A percentile compares a stretch with the other conserved stretches of the same genome.
These are phyloP conservation scores for Diaprepes abbreviatus DNA, from an alignment of 2,888 invertebrate species.

Conservation along the genomic window DNA sequence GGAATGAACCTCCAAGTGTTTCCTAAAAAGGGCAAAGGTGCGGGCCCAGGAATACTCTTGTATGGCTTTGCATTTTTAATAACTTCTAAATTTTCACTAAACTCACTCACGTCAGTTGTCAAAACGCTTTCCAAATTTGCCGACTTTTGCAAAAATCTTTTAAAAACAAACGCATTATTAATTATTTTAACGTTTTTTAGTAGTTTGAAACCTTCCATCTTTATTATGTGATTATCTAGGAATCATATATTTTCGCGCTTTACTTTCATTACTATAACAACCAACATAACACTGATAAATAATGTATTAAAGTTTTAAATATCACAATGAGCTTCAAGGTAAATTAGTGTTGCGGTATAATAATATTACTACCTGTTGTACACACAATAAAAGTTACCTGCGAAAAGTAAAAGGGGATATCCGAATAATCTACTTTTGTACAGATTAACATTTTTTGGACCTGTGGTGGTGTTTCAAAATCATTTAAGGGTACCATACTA, in stretches of 20 bases:
- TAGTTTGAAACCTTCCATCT: background rate
- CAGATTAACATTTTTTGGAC: no score
- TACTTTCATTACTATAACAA: background rate
- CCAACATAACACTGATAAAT: background rate
- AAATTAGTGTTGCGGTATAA: background rate
- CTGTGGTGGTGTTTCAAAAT: no score
- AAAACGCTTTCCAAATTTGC: constrained; percentile 14
- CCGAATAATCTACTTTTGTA: no score
- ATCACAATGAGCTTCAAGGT: background rate
- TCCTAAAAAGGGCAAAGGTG: constrained; percentile 73
- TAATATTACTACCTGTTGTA: background rate
- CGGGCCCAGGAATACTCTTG: constrained; percentile 74
- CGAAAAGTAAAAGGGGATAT: no score
- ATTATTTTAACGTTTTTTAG: background rate
- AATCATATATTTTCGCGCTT: background rate
- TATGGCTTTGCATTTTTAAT: constrained; percentile 65
- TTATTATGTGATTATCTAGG: background rate
- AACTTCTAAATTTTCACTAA: constrained; percentile 4
- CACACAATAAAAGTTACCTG: no score
- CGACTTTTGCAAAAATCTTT: constrained; percentile 10
- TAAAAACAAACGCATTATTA: background rate
- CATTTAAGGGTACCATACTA: no score
- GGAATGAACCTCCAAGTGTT: constrained; percentile 77
- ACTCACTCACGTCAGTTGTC: constrained; percentile 22
- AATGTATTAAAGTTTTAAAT: background rate